Conservation (phyloP, 2,888 invertebrate species). For the Scrobipalpa atriplicella region DNA sequence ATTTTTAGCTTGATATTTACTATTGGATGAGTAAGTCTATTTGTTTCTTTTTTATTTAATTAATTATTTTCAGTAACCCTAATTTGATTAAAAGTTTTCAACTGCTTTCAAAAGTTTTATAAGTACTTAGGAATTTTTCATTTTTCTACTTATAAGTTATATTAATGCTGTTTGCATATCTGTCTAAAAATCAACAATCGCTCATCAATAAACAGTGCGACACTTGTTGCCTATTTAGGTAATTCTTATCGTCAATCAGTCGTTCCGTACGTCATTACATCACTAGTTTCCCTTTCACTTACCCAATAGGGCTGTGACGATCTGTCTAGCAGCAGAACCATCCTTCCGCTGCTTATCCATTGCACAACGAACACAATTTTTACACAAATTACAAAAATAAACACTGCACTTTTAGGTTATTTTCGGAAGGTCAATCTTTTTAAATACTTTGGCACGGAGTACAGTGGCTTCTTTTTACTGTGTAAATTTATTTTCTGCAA, state of each 20-base stretch:
- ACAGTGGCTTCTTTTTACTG: neutral
- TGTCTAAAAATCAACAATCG: neutral
- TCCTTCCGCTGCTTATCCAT: slow-evolving; percentile 48
- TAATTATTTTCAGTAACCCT: no score
- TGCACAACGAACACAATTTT: slow-evolving; percentile 24
- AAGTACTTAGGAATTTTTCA: neutral
- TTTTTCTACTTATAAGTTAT: no score
- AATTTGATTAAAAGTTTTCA: no score
- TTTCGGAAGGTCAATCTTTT: slow-evolving; percentile 13
- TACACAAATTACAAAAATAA: slow-evolving; percentile 34
- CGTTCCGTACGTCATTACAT: neutral
- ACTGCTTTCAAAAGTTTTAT: neutral
- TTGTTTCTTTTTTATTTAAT: no score
- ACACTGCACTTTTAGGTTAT: slow-evolving; percentile 42
- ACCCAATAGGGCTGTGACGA: slow-evolving; percentile 64
- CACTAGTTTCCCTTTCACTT: slow-evolving; percentile 40
- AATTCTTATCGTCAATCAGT: neutral
- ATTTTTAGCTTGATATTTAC: no score
- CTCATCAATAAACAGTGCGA: neutral
- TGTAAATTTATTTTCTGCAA: no score
- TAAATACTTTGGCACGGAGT: neutral
- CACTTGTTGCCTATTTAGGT: neutral
- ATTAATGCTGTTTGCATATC: neutral
- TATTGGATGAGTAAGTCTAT: no score
- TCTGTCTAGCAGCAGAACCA: slow-evolving; percentile 54